A percentile compares a stretch with the other conserved stretches of the same genome.
phyloP scores from a whole-genome alignment of 2,797 vertebrate genomes.

The Periparus ater region DNA sequence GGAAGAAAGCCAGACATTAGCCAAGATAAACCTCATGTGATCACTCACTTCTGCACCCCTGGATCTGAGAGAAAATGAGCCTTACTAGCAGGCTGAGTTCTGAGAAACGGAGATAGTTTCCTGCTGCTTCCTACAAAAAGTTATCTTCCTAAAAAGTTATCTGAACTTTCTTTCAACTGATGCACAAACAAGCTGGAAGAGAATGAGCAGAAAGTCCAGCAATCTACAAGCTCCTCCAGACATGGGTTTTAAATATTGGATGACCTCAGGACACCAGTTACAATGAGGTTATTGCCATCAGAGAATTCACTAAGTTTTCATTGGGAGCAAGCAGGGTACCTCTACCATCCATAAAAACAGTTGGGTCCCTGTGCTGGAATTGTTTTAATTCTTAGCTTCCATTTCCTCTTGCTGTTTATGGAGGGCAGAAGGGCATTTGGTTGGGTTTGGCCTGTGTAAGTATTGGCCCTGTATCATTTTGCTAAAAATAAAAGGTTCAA shows the following conservation, averaged over 20 bases:
- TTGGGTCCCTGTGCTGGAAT: neutral
- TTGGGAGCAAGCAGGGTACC: neutral
- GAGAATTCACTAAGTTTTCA: neutral
- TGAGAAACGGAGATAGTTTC: neutral
- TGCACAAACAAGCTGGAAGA: neutral
- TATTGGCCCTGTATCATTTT: neutral
- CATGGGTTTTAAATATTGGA: neutral
- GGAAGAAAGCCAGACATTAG: neutral
- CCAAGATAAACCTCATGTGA: neutral
- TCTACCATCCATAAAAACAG: neutral
- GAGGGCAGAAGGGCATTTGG: neutral
- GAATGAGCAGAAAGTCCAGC: neutral
- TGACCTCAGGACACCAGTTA: neutral
- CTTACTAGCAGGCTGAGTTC: neutral
- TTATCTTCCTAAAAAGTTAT: neutral
- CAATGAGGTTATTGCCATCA: neutral
- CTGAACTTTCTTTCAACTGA: neutral
- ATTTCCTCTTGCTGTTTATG: neutral
- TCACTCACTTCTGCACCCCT: neutral
- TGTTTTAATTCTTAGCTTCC: neutral
- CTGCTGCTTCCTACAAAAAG: neutral
- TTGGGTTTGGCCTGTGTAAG: conserved; percentile 20
- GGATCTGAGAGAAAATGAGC: neutral
- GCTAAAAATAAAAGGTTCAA: neutral
- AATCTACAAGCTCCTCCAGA: neutral